These are phyloP conservation scores for Tychaedon coryphoeus DNA, from an alignment of 2,113 vertebrate species.

Conservation along the genomic window DNA sequence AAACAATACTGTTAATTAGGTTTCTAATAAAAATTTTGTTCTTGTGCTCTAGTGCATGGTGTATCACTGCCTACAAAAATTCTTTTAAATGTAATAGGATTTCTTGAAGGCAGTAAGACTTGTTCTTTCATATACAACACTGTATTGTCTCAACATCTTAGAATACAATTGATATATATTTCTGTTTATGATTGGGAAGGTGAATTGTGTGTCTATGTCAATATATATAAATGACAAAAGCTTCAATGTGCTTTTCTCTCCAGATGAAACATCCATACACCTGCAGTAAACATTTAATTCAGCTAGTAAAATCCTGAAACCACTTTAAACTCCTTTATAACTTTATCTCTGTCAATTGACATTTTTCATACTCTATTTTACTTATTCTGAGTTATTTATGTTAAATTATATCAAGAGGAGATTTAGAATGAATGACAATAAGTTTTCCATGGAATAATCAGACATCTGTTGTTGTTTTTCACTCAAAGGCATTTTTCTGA, in stretches of 20 bases:
- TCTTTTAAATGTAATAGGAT: neutral
- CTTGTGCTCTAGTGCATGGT: neutral
- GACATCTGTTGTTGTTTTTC: slow-evolving; percentile 67
- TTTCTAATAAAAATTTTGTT: neutral
- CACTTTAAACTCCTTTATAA: neutral
- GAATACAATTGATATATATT: neutral
- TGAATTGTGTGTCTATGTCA: neutral
- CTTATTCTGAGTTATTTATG: slow-evolving; percentile 59
- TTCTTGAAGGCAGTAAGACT: neutral
- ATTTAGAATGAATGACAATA: slow-evolving; percentile 49
- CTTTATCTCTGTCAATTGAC: slow-evolving; percentile 29
- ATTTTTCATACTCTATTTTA: slow-evolving; percentile 53
- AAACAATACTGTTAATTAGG: neutral
- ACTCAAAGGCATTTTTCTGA: slow-evolving; percentile 41
- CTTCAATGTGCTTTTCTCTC: neutral
- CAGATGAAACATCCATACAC: neutral
- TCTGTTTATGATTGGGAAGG: neutral
- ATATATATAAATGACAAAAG: neutral
- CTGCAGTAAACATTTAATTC: slow-evolving; percentile 17
- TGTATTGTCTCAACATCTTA: neutral
- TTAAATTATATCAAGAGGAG: slow-evolving; percentile 51
- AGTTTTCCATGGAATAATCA: slow-evolving; percentile 53
- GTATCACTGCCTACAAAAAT: neutral
- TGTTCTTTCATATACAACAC: neutral
- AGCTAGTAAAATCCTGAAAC: slow-evolving; percentile 1